phyloP scores from a whole-genome alignment of 2,797 vertebrate genomes.

The Chrosomus eos region DNA sequence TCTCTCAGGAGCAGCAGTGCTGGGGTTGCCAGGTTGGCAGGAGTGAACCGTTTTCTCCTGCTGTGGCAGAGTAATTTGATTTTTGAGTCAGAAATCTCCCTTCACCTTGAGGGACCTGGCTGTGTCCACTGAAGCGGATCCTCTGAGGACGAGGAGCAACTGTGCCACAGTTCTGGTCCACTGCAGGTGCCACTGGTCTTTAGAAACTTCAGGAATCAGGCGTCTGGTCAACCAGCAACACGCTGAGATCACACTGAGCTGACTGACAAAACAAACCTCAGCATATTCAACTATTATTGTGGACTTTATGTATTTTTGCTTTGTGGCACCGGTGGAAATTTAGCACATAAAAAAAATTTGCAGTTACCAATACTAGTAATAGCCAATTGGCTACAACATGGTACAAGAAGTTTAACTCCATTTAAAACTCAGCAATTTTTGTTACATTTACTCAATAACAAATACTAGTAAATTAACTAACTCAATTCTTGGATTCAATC shows the following conservation, averaged over 20 bases:
- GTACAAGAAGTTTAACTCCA: background rate
- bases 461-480: background rate
- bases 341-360: background rate
- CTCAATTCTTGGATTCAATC: background rate
- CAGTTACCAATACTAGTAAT: background rate
- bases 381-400: background rate
- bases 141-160: conserved; percentile 45
- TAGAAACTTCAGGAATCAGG: conserved; percentile 37
- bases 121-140: conserved; percentile 61
- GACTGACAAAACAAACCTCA: background rate
- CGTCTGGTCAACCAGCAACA: conserved; percentile 10
- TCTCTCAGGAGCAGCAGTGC: conserved; percentile 50
- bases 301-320: background rate
- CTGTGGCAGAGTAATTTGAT: conserved; percentile 60
- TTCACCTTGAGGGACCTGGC: conserved; percentile 62
- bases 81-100: conserved; percentile 67
- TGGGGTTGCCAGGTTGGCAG: conserved; percentile 55
- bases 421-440: background rate
- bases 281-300: background rate
- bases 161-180: conserved; percentile 36
- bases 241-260: background rate
- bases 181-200: conserved; percentile 28
- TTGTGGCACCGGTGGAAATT: no score
- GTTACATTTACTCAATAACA: background rate
- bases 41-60: conserved; percentile 53